Evolutionary conservation across 2,113 vertebrate species (phyloP).

Genomic region (Thomomys bottae): DNA sequence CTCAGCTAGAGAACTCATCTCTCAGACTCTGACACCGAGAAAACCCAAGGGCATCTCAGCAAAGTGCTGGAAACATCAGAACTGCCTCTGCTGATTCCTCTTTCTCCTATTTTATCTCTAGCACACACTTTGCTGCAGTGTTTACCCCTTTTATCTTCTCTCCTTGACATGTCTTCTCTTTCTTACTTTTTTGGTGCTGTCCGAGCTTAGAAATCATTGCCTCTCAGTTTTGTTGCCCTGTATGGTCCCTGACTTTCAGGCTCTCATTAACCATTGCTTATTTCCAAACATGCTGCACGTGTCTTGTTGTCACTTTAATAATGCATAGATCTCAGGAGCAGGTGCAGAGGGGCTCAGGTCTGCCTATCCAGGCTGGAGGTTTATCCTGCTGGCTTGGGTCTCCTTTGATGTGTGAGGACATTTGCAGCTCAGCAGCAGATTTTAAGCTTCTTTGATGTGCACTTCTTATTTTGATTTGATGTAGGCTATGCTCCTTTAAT

Average conservation of each 20-base stretch:
- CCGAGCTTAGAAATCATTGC: background rate
- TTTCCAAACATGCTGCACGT: accelerated
- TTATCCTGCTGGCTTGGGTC: background rate
- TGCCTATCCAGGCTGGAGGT: background rate
- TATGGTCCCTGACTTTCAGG: background rate
- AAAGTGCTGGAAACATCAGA: conserved; percentile 31
- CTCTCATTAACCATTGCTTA: conserved; percentile 39
- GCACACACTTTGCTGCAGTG: conserved; percentile 7
- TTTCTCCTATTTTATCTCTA: conserved; percentile 49
- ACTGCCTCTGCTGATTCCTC: background rate
- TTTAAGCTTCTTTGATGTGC: conserved; percentile 40
- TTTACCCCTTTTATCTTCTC: conserved; percentile 70
- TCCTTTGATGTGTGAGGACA: conserved; percentile 46
- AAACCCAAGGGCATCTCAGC: conserved; percentile 53
- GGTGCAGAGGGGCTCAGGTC: background rate
- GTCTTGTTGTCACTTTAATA: conserved; percentile 37
- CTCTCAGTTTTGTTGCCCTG: background rate
- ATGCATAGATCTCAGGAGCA: background rate
- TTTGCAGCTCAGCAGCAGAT: conserved; percentile 21
- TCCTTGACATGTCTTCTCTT: conserved; percentile 37
- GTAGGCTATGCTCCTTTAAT: background rate
- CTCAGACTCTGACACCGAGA: conserved; percentile 54
- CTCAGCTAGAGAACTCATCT: conserved; percentile 21
- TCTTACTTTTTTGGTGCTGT: background rate
- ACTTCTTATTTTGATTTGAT: background rate